These are phyloP conservation scores for Rhaphigaster nebulosa DNA, from an alignment of 2,888 invertebrate genomes.

Conservation along the genomic window DNA sequence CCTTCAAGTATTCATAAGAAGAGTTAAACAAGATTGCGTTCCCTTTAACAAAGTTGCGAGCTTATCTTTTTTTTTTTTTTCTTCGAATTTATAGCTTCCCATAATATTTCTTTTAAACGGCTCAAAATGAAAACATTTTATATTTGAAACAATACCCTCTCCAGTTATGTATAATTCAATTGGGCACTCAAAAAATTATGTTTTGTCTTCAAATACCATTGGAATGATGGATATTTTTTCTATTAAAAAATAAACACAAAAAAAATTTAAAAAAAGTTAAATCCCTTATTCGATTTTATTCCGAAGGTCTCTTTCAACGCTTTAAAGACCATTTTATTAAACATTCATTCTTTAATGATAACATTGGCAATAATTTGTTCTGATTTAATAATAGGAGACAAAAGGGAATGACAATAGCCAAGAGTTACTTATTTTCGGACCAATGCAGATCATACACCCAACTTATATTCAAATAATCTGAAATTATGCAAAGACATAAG, in stretches of 20 bases:
- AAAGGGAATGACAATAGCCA: no score
- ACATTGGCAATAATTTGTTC: no score
- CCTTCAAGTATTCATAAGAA: conserved; percentile 13
- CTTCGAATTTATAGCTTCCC: conserved; percentile 20
- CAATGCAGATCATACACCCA: no score
- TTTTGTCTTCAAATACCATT: background rate
- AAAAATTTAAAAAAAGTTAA: background rate
- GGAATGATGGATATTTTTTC: background rate
- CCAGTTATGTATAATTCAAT: background rate
- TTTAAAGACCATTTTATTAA: background rate
- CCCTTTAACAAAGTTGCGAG: conserved; percentile 40
- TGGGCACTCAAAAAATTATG: background rate
- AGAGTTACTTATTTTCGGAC: no score
- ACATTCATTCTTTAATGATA: no score
- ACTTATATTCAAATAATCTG: no score
- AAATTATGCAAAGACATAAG: no score
- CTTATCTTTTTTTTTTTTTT: conserved; percentile 7
- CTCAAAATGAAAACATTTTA: background rate
- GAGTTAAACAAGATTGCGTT: conserved; percentile 44
- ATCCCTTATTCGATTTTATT: no score
- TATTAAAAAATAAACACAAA: background rate
- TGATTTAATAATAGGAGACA: no score
- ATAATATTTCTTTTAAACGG: background rate
- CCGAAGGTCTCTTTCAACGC: background rate
- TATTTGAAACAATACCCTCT: background rate